Evolutionary conservation across 2,113 vertebrate genomes (phyloP), one percentile per base, ranked within the genome.

Genomic region (Stigmatopora argus): DNA sequence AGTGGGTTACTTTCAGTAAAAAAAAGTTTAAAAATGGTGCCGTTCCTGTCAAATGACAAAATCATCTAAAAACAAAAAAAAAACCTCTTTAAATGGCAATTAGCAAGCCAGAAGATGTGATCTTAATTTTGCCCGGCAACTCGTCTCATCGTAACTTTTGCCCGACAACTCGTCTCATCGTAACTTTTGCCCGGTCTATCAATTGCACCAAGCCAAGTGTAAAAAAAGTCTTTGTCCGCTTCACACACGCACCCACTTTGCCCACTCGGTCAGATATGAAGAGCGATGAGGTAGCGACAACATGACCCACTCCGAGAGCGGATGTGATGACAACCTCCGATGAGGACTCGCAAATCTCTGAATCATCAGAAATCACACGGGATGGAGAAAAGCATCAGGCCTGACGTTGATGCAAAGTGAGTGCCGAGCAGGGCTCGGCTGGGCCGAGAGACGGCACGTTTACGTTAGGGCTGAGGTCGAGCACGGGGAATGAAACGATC

Each of bases 371-470:
- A 82, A 82, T 69, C 74, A 67, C 76, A 73, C 71, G 46, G 73
- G 76, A 53, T 71, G 72, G 67, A 68, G 75, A 77, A 48, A 84
- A 79, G 74, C 77, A 75, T 78, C 75, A 67, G 48, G 41, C 64
- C 62, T 89, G 87, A 88, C 74, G 72, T 74, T 89, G 82, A 88
- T 86, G 74, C 56, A 67, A 64, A 74, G 73, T 73, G 81, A 89
- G 73, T 73, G 82, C 81, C 79, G 81, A 82, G 78, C 82, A 64
- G 48, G 55, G 68, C 75, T 64, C 66, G 58, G 57, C 66, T 69
- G 57, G 58, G 57, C 67, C 67, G 53, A 72, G 51, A n/a, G 53
- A 61, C 66, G 69, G 60, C 69, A 78, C 75, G 15, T 70, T 53
- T 31, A 31, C 26, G 1, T 69, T 60, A 78, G 64, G 6, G 58